Percentiles rank a stretch among this genome's conserved stretches.
Conservation (phyloP, 2,113 vertebrate genomes). For the Megalops atlanticus region DNA sequence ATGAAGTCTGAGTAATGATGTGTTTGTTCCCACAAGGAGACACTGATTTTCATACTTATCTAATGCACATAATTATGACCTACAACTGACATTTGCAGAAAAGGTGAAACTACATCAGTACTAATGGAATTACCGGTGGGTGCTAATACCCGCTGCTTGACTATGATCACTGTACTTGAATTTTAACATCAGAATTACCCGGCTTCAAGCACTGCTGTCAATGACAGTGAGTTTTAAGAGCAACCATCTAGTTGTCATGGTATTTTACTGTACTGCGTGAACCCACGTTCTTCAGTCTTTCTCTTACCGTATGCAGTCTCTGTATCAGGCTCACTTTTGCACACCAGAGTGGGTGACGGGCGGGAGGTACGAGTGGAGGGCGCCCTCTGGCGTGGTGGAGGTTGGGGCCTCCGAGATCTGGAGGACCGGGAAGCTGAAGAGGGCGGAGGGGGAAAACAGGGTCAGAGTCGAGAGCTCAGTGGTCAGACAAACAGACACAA, state of each 20-base stretch:
- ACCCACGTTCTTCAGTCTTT: slow-evolving; percentile 28
- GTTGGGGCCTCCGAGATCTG: slow-evolving; percentile 57
- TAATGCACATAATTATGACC: too few species aligned
- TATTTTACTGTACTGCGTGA: neutral
- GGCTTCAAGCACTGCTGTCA: too few species aligned
- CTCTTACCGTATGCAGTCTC: slow-evolving; percentile 72
- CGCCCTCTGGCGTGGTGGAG: slow-evolving; percentile 69
- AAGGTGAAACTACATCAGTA: too few species aligned
- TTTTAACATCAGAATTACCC: too few species aligned
- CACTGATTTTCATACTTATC: too few species aligned
- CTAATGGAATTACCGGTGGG: too few species aligned
- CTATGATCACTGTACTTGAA: too few species aligned
- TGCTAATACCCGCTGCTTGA: neutral
- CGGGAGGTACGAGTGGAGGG: slow-evolving; percentile 67
- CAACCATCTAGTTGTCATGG: neutral
- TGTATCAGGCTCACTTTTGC: slow-evolving; percentile 85
- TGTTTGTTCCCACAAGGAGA: too few species aligned
- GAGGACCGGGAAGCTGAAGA: slow-evolving; percentile 49
- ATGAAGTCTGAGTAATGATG: too few species aligned
- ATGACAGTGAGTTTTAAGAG: too few species aligned
- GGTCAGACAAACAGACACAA: neutral
- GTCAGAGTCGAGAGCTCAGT: neutral
- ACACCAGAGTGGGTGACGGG: slow-evolving; percentile 77
- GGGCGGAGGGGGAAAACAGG: slow-evolving; percentile 27
- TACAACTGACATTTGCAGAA: too few species aligned